A percentile compares a stretch with the other conserved stretches of the same genome.
Evolutionary conservation across 2,797 vertebrate genomes (phyloP).

Genomic region (Sus cebifrons): DNA sequence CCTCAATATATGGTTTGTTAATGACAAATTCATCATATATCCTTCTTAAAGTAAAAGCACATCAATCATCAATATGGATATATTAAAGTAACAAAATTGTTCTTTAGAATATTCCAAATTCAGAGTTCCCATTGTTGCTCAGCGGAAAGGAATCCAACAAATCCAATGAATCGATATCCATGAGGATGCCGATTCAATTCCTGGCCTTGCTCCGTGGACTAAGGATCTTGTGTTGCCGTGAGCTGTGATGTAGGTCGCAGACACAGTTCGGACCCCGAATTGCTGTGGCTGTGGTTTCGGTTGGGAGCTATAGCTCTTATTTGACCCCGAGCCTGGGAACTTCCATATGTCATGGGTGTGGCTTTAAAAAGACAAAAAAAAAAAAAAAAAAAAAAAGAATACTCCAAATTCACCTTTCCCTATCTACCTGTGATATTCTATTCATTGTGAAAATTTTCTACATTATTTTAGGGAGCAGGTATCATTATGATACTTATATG

Average conservation of each 20-base stretch:
- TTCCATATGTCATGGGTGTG: too few relatives aligned
- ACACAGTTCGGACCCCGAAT: too few relatives aligned
- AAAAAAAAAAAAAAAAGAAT: background rate
- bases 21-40: slow-evolving; percentile 40
- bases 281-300: too few relatives aligned
- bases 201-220: too few relatives aligned
- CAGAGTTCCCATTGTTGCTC: background rate
- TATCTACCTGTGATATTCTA: slow-evolving; percentile 29
- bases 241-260: too few relatives aligned
- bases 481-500: slow-evolving; percentile 21
- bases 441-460: slow-evolving; percentile 2
- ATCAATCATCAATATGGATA: background rate
- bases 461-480: slow-evolving; percentile 7
- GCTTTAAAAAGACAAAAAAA: too few relatives aligned
- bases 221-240: too few relatives aligned
- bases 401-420: slow-evolving; percentile 44
- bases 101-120: slow-evolving; percentile 43
- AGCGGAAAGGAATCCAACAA: too few relatives aligned
- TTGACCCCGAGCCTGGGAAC: too few relatives aligned
- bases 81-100: slow-evolving; percentile 25
- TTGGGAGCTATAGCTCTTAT: too few relatives aligned
- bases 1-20: slow-evolving; percentile 30
- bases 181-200: too few relatives aligned
- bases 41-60: slow-evolving; percentile 42
- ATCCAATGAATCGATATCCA: too few relatives aligned